A percentile compares a stretch with the other conserved stretches of the same genome.
phyloP scores from a whole-genome alignment of 2,797 vertebrate genomes.

The Channallabes apus region DNA sequence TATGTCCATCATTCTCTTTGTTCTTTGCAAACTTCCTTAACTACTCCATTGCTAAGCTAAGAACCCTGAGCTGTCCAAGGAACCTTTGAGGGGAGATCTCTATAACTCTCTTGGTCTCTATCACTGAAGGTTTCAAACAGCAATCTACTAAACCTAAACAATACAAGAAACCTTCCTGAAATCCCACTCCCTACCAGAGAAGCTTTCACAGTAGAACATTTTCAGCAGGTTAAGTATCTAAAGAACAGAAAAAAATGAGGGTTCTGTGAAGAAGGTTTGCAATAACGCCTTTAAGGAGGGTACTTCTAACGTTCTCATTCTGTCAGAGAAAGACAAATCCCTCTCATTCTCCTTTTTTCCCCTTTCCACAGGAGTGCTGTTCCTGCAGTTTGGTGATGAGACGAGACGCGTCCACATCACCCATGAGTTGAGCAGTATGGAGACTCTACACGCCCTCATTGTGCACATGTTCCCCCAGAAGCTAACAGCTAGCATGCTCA shows the following conservation, averaged over 20 bases:
- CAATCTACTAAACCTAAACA: neutral
- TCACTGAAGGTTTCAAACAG: neutral
- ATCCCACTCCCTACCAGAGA: neutral
- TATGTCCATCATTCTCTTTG: conserved; percentile 62
- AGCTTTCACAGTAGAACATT: neutral
- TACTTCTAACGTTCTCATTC: neutral
- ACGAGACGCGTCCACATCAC: conserved; percentile 96
- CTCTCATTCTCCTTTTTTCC: neutral
- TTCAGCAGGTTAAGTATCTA: neutral
- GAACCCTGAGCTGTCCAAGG: neutral
- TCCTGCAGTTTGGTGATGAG: conserved; percentile 97
- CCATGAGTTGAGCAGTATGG: conserved; percentile 96
- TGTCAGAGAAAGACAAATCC: neutral
- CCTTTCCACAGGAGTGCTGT: conserved; percentile 84
- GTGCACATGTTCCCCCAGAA: conserved; percentile 99
- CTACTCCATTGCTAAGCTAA: conserved; percentile 54
- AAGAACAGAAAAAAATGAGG: neutral
- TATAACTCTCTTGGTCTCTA: neutral
- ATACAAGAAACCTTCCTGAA: neutral
- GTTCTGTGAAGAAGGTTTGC: neutral
- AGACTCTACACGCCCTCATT: conserved; percentile 96
- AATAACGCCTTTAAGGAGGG: neutral
- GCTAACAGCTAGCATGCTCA: conserved; percentile 97
- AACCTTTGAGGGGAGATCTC: neutral
- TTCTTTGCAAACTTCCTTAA: conserved; percentile 62